phyloP scores from a whole-genome alignment of 2,888 invertebrate species.

The Dasypolia templi region DNA sequence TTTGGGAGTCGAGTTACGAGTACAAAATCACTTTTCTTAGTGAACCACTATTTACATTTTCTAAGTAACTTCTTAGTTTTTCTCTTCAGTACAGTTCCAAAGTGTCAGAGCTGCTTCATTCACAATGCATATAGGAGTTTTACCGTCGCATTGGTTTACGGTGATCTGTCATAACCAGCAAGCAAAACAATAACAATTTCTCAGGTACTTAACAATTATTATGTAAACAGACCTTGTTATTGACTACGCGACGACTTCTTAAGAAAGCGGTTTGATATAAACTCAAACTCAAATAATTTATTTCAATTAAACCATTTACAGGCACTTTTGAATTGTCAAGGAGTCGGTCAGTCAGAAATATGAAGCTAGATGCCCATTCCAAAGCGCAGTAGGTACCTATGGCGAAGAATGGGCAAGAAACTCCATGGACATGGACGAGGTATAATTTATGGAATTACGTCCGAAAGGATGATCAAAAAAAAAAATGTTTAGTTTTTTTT shows the following conservation, averaged over 20 bases:
- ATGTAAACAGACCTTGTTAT: constrained; percentile 14
- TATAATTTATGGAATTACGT: background rate
- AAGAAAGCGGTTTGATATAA: background rate
- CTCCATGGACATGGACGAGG: too few species aligned
- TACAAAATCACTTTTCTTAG: constrained; percentile 26
- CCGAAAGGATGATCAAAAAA: background rate
- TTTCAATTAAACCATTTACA: too few species aligned
- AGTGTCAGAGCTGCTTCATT: background rate
- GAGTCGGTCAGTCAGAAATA: too few species aligned
- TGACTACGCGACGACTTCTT: background rate
- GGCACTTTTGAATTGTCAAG: too few species aligned
- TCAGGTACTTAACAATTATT: constrained; percentile 2
- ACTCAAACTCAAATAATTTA: too few species aligned
- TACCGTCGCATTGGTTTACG: background rate
- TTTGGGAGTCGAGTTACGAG: constrained; percentile 13
- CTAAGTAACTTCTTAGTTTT: constrained; percentile 4
- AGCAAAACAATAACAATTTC: constrained; percentile 11
- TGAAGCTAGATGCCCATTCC: too few species aligned
- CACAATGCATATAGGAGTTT: background rate
- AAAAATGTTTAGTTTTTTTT: background rate
- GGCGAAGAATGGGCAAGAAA: too few species aligned
- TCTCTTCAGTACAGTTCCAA: background rate
- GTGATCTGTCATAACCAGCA: constrained; percentile 24
- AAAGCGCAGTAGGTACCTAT: too few species aligned
- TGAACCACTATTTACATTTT: background rate